phyloP scores from a whole-genome alignment of 2,113 vertebrate genomes.

The Orycteropus afer region DNA sequence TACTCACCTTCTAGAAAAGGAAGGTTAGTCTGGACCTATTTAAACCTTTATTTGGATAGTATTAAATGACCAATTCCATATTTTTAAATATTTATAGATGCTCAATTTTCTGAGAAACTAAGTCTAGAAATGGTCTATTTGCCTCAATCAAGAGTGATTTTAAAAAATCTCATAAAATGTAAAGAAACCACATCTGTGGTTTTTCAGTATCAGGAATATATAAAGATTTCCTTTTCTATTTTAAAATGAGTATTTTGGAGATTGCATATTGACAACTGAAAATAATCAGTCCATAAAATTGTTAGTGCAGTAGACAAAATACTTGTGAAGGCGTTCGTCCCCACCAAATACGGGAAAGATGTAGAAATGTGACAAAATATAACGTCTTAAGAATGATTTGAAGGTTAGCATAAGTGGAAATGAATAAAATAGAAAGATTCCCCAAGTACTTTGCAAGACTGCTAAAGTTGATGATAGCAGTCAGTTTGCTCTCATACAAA shows the following conservation, averaged over 20 bases:
- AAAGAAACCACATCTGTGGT: neutral
- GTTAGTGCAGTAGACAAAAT: conserved; percentile 27
- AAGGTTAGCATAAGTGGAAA: neutral
- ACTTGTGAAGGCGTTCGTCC: neutral
- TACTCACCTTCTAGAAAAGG: neutral
- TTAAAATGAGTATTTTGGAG: neutral
- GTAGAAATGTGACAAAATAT: neutral
- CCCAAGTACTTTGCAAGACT: neutral
- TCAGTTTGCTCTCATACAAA: neutral
- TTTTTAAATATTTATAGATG: neutral
- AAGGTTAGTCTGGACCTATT: neutral
- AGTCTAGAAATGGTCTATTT: neutral
- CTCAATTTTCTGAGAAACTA: neutral
- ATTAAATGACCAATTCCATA: conserved; percentile 2
- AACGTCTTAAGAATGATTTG: neutral
- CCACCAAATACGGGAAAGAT: neutral
- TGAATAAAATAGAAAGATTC: neutral
- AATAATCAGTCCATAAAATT: conserved; percentile 2
- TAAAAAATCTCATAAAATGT: conserved; percentile 17
- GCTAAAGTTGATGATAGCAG: neutral
- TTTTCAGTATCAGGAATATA: neutral
- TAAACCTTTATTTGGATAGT: neutral
- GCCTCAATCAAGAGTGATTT: neutral
- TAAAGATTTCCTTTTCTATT: neutral
- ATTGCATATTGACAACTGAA: neutral